Percentiles rank a stretch among this genome's conserved stretches.
Evolutionary conservation across 37 sponge, comb jelly and placozoan genomes (phyloP).

Genomic region (Trichoplax adhaerens): DNA sequence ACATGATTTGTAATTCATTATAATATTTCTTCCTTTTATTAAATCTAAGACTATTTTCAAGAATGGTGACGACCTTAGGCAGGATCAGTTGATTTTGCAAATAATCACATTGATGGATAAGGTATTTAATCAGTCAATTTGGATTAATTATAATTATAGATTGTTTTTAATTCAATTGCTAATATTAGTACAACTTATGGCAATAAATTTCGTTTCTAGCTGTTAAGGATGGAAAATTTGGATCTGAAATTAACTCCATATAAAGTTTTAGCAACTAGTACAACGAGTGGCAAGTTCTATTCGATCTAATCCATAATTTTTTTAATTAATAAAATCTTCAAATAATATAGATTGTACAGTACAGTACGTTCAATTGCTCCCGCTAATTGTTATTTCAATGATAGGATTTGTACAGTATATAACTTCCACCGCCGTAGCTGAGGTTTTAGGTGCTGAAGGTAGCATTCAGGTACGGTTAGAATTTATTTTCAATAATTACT

Average conservation of each 20-base stretch:
- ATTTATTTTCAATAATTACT: neutral
- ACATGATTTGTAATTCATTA: too few relatives aligned
- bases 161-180: neutral
- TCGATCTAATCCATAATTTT: neutral
- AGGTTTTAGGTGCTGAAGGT: conserved; percentile 52
- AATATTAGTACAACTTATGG: neutral
- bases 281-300: conserved; percentile 28
- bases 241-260: conserved; percentile 97
- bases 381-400: too few relatives aligned
- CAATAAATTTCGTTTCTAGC: neutral
- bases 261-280: conserved; percentile 71
- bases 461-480: conserved; percentile 55
- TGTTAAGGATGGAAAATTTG: conserved; percentile 79
- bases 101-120: conserved; percentile 87
- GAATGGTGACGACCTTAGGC: conserved; percentile 83
- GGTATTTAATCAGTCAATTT: neutral
- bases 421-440: conserved; percentile 54
- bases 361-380: too few relatives aligned
- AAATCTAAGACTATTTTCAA: conserved; percentile 72
- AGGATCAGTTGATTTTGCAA: conserved; percentile 96
- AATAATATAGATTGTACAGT: too few relatives aligned
- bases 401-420: conserved; percentile 74
- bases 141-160: neutral
- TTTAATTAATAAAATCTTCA: too few relatives aligned
- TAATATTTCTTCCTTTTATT: too few relatives aligned